Percentiles rank a stretch among this genome's conserved stretches.
Evolutionary conservation across 2,113 vertebrate species (phyloP).

Genomic region (Ceyx margarethae): DNA sequence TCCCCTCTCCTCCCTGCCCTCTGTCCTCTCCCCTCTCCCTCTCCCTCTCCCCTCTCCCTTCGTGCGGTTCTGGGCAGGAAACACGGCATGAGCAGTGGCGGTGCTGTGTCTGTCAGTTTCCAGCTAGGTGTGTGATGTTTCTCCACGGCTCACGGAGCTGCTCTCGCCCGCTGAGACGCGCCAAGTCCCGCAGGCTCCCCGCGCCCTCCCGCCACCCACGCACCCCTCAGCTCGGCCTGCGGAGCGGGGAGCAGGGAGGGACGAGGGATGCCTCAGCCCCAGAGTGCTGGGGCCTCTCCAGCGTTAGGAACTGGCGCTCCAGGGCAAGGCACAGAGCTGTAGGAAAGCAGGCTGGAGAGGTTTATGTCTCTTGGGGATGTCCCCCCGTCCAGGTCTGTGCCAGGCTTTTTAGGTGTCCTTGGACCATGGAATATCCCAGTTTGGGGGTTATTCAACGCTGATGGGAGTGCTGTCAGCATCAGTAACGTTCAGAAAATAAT

Average conservation of each 20-base stretch:
- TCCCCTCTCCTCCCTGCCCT: too few relatives aligned
- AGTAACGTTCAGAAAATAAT: background rate
- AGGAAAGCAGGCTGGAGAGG: background rate
- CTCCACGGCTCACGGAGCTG: background rate
- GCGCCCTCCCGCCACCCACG: background rate
- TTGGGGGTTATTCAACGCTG: background rate
- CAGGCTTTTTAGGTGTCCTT: background rate
- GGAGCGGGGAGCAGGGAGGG: rapidly evolving
- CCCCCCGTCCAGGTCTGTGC: rapidly evolving
- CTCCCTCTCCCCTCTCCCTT: background rate
- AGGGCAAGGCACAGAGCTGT: background rate
- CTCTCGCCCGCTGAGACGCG: background rate
- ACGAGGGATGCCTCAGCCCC: background rate
- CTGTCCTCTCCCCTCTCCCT: too few relatives aligned
- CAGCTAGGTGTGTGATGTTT: background rate
- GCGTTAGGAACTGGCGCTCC: background rate
- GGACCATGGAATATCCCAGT: rapidly evolving
- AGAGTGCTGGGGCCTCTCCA: background rate
- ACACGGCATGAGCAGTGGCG: background rate
- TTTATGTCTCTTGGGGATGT: background rate
- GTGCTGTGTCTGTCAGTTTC: background rate
- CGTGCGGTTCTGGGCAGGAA: conserved; percentile 1
- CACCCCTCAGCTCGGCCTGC: rapidly evolving
- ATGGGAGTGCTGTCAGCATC: background rate
- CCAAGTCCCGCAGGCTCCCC: background rate